A percentile compares a stretch with the other conserved stretches of the same genome.
Conservation (phyloP, 2,888 invertebrate genomes). For the Folsomia candida region DNA sequence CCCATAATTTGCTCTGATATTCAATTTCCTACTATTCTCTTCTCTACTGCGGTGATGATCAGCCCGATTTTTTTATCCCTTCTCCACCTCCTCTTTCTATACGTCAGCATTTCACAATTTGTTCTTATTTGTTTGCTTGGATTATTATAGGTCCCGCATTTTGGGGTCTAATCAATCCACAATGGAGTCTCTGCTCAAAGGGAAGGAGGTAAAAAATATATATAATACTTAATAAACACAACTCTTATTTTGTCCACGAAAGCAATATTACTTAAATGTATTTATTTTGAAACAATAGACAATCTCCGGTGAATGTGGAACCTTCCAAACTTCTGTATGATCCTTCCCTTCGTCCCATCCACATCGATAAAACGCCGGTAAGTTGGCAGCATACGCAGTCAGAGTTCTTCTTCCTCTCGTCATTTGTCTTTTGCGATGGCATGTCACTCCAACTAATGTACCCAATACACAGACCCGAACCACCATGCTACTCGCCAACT, state of each 20-base stretch:
- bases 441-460: not conserved
- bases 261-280: not conserved
- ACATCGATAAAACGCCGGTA: constrained; percentile 91
- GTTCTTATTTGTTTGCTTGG: not conserved
- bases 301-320: constrained; percentile 96
- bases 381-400: constrained; percentile 32
- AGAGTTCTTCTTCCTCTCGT: not conserved
- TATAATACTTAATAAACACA: not conserved
- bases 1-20: not conserved
- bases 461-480: not conserved
- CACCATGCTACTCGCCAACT: no score
- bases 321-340: constrained; percentile 92
- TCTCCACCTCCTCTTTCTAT: no score
- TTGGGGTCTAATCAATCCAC: constrained; percentile 97
- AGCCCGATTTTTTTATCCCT: not conserved
- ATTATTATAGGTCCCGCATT: constrained; percentile 81
- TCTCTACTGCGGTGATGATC: not conserved
- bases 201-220: constrained; percentile 62
- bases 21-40: not conserved
- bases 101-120: not conserved
- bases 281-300: constrained; percentile 59
- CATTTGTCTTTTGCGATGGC: constrained; percentile 1
- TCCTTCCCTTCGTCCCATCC: constrained; percentile 85
- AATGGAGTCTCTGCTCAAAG: constrained; percentile 96
- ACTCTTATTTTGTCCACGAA: not conserved